Evolutionary conservation across 2,113 vertebrate genomes (phyloP), one percentile per base, ranked within the genome.

Genomic region (Orthonyx spaldingii): DNA sequence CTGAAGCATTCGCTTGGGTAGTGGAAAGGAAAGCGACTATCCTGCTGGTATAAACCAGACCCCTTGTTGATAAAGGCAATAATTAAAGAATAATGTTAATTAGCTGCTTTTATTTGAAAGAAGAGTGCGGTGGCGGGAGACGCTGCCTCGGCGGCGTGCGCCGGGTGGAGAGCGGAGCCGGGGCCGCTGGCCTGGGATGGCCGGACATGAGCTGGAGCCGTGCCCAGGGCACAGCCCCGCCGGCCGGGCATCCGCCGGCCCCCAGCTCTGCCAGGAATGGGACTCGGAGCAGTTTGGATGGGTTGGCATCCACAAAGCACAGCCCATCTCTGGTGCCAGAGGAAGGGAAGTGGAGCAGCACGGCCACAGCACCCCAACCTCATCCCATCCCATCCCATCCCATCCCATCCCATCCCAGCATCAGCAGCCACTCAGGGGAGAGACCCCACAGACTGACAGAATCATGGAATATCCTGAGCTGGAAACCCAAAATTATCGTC

Each of bases 81-180:
- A 98, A 98, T 98, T 98, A 98, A 98, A 98, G 98, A 98, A 98
- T 98, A 98, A 98, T 98, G 98, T 98, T 98, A 98, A 98, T 98
- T 98, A 98, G 98, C 97, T 97, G 97, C 97, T 98, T 98, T 97
- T 98, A 97, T 97, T 97, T 74, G 98, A 98, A 96, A 91, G 96
- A 91, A 79, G 52, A 97, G 97, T 35, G 93, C 32, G 7, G 97
- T 24, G 95, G 94, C 92, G 76, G 97, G 98, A 98, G 97, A 33
- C 19, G 17, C 6, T 52, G 70, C 83, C 63, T 50, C 42, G 7
- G 75, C 8, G 19, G 46, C 22, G 3, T 10, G 87, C 0, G 22
- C 74, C 4, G 11, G 18, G 69, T 1, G 1, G 37, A 44, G 66
- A 37, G 72, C 0, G 22, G 53, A 64, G 70, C 3, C 0, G 66